Percentiles rank a stretch among this genome's conserved stretches.
phyloP scores from a whole-genome alignment of 2,113 vertebrate species.

The Halichoerus grypus region DNA sequence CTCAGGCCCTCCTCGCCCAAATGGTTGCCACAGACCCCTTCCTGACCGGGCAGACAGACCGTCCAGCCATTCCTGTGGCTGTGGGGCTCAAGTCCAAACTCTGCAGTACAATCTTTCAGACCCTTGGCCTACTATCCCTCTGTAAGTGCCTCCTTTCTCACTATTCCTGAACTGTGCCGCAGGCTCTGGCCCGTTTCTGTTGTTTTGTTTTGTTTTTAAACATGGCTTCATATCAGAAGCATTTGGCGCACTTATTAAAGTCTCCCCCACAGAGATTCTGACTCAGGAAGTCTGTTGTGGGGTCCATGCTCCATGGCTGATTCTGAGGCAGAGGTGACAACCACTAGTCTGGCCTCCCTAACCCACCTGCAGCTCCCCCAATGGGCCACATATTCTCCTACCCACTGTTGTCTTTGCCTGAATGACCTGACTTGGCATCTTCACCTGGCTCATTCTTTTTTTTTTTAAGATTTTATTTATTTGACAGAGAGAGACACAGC shows the following conservation, averaged over 20 bases:
- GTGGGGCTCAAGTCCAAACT: background rate
- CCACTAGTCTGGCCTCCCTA: background rate
- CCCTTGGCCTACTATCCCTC: background rate
- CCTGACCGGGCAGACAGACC: background rate
- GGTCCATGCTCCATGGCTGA: background rate
- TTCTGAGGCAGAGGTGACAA: background rate
- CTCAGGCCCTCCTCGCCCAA: background rate
- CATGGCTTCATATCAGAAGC: background rate
- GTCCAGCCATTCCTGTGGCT: background rate
- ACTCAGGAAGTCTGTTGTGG: background rate
- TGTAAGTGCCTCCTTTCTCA: background rate
- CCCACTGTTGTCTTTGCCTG: background rate
- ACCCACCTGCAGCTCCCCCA: background rate
- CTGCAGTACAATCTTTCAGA: background rate
- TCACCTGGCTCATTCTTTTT: background rate
- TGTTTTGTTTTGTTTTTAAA: background rate
- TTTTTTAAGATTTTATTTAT: no score
- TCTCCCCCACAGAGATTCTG: background rate
- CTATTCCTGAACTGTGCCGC: background rate
- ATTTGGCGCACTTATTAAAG: background rate
- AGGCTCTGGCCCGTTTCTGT: background rate
- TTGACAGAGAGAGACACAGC: no score
- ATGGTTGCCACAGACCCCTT: background rate
- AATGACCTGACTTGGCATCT: background rate
- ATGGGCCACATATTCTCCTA: background rate